A percentile compares a stretch with the other conserved stretches of the same genome.
These are phyloP conservation scores for Syndactyla subalaris DNA, from an alignment of 2,797 vertebrate genomes.

Conservation along the genomic window DNA sequence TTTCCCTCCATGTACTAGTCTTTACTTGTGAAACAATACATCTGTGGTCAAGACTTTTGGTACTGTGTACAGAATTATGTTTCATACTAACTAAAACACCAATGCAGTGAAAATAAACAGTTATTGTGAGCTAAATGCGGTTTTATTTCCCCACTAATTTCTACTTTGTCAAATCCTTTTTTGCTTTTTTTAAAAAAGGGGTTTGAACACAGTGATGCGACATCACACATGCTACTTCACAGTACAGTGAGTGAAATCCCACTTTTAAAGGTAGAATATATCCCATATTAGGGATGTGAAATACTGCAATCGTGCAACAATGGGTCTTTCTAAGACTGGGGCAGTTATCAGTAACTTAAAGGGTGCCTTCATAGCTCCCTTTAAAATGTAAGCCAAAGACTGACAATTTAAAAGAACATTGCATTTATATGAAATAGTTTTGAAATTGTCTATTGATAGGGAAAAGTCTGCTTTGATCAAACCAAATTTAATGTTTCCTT, in stretches of 20 bases:
- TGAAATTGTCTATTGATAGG: neutral
- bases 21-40: slow-evolving; percentile 1
- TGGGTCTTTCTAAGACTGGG: neutral
- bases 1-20: neutral
- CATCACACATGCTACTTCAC: neutral
- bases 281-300: neutral
- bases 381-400: neutral
- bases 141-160: neutral
- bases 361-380: fast-evolving
- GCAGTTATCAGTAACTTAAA: neutral
- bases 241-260: neutral
- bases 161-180: neutral
- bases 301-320: neutral
- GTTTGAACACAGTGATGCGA: neutral
- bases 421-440: neutral
- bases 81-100: neutral
- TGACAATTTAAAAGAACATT: neutral
- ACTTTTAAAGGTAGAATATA: neutral
- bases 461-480: neutral
- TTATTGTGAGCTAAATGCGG: neutral
- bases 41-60: neutral
- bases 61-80: neutral
- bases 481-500: neutral
- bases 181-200: neutral
- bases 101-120: neutral